Evolutionary conservation across 1,140 invertebrate species (phyloP).

Genomic region (Drosophila oshimai): DNA sequence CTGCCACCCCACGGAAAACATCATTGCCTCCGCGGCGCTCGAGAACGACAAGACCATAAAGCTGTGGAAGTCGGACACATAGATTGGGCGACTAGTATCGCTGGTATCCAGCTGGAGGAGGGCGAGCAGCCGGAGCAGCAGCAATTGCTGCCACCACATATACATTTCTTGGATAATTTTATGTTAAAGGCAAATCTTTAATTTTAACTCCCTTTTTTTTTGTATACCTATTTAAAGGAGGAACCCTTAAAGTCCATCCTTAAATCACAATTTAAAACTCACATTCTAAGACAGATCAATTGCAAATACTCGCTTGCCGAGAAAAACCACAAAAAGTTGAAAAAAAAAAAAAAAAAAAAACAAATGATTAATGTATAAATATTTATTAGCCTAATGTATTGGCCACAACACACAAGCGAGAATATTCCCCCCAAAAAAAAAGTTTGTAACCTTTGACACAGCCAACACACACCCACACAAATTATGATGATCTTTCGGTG

Average conservation of each 20-base stretch:
- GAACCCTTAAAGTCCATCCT: neutral
- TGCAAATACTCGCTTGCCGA: too few species aligned
- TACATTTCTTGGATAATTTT: conserved; percentile 34
- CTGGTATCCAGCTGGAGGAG: conserved; percentile 48
- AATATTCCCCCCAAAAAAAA: neutral
- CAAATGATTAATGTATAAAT: conserved; percentile 40
- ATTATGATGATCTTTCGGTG: conserved; percentile 34
- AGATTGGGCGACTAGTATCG: conserved; percentile 79
- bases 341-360: neutral
- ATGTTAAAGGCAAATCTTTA: neutral
- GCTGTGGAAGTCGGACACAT: conserved; percentile 99
- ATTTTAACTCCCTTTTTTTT: conserved; percentile 20
- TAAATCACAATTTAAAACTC: conserved; percentile 21
- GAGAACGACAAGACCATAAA: conserved; percentile 99
- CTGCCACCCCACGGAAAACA: conserved; percentile 99
- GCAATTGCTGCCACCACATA: neutral
- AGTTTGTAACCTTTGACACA: conserved; percentile 24
- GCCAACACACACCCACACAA: conserved; percentile 5
- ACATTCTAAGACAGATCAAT: conserved; percentile 19
- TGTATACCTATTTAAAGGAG: conserved; percentile 20
- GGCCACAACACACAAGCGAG: neutral
- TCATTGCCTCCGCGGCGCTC: conserved; percentile 98
- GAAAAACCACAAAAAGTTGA: neutral
- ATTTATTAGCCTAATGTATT: conserved; percentile 41
- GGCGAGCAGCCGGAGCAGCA: neutral